Evolutionary conservation across 2,888 invertebrate genomes (phyloP).

Genomic region (Zeuzera pyrina): DNA sequence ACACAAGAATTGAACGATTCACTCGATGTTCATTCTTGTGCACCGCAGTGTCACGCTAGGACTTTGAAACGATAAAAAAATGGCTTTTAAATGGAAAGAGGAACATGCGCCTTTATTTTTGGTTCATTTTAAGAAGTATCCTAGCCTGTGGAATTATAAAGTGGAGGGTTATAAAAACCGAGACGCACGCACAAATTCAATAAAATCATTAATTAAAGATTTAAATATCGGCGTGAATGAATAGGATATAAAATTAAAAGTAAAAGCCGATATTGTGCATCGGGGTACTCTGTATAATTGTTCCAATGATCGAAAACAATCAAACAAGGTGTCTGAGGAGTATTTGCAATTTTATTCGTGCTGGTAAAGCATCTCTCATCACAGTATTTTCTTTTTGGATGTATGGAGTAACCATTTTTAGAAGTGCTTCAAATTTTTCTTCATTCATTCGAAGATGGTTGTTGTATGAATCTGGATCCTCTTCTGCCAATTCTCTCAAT

Average conservation of each 20-base stretch:
- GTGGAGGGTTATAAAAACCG: no score
- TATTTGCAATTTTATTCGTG: constrained; percentile 9
- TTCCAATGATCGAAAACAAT: constrained; percentile 8
- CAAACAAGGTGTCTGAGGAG: constrained; percentile 8
- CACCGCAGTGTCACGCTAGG: no score
- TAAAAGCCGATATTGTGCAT: constrained; percentile 1
- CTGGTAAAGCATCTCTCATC: constrained; percentile 7
- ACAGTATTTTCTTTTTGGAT: constrained; percentile 8
- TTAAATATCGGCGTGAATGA: no score
- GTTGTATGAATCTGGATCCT: constrained; percentile 1
- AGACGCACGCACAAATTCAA: no score
- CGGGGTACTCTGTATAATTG: background rate
- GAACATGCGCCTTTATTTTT: no score
- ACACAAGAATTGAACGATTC: no score
- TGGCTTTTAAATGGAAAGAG: no score
- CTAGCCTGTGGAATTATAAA: no score
- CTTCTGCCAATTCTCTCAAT: background rate
- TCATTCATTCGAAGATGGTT: constrained; percentile 9
- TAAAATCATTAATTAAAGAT: no score
- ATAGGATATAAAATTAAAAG: constrained; percentile 1
- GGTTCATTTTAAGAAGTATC: no score
- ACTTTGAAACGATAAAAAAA: no score
- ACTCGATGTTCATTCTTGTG: no score
- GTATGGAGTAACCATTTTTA: constrained; percentile 4
- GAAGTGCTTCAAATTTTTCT: constrained; percentile 9